phyloP scores from a whole-genome alignment of 1,140 invertebrate species.

The Heliothis virescens region DNA sequence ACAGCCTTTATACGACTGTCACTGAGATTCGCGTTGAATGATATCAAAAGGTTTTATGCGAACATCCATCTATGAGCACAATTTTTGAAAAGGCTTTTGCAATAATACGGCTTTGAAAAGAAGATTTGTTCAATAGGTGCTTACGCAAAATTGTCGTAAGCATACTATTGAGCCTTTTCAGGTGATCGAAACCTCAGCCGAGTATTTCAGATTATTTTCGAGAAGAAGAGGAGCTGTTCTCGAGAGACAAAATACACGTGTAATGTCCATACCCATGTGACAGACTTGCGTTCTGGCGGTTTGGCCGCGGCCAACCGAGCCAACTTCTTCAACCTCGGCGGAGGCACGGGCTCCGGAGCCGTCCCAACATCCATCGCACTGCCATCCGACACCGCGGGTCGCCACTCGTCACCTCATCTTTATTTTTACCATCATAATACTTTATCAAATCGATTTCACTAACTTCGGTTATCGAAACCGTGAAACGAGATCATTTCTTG shows the following conservation, averaged over 20 bases:
- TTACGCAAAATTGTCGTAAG: not conserved
- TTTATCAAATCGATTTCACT: slow-evolving; percentile 65
- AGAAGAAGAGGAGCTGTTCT: not conserved
- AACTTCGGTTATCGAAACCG: slow-evolving; percentile 70
- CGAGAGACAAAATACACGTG: not conserved
- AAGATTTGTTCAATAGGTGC: slow-evolving; percentile 9
- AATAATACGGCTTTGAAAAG: not conserved
- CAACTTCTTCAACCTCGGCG: slow-evolving; percentile 81
- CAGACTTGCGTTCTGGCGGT: slow-evolving; percentile 71
- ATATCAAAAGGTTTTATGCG: slow-evolving; percentile 57
- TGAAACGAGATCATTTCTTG: slow-evolving; percentile 64
- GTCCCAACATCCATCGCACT: slow-evolving; percentile 49
- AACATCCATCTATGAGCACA: slow-evolving; percentile 48
- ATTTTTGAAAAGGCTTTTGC: slow-evolving; percentile 19
- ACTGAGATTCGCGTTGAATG: slow-evolving; percentile 53
- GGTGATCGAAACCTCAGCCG: not conserved
- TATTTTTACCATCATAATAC: slow-evolving; percentile 26
- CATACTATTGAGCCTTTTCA: not conserved
- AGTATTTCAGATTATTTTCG: too few relatives aligned
- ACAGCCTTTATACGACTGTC: slow-evolving; percentile 68
- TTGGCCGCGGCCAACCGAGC: slow-evolving; percentile 72
- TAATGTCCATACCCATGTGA: slow-evolving; percentile 73
- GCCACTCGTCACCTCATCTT: slow-evolving; percentile 41
- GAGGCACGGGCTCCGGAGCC: slow-evolving; percentile 71
- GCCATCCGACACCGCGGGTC: slow-evolving; percentile 40